A percentile compares a stretch with the other conserved stretches of the same genome.
These are phyloP conservation scores for Globodera rostochiensis DNA, from an alignment of 1,140 invertebrate species.

Conservation along the genomic window DNA sequence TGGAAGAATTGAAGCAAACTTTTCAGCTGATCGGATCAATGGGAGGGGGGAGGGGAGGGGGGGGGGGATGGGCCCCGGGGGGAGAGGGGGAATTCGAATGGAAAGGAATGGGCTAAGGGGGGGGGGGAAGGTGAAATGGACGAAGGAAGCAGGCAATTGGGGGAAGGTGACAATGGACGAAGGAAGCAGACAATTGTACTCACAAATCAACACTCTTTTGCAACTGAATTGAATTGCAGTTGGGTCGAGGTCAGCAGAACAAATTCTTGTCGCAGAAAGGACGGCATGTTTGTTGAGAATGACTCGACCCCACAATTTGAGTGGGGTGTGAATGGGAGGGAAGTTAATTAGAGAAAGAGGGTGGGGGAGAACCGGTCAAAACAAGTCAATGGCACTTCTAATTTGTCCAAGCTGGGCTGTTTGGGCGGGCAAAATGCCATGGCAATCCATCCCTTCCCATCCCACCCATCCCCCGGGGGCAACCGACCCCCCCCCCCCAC, in stretches of 20 bases:
- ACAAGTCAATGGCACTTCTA: not conserved
- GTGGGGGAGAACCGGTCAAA: not conserved
- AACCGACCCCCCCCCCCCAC: not conserved
- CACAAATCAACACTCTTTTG: not conserved
- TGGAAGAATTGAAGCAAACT: not conserved
- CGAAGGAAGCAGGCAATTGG: not conserved
- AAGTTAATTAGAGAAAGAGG: not conserved
- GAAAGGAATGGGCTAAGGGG: not conserved
- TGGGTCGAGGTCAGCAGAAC: not conserved
- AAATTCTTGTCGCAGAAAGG: too few relatives aligned
- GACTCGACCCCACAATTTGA: not conserved
- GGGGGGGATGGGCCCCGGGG: not conserved
- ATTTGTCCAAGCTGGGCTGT: not conserved
- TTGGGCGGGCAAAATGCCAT: not conserved
- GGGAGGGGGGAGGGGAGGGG: too few relatives aligned
- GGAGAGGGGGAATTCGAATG: not conserved
- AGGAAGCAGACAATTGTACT: not conserved
- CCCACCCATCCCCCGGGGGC: not conserved
- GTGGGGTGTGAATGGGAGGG: not conserved
- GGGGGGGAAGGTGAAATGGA: not conserved
- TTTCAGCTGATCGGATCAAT: not conserved
- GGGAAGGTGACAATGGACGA: not conserved
- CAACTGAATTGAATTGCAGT: not conserved
- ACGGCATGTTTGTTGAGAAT: not conserved
- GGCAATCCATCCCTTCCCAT: not conserved